phyloP scores from a whole-genome alignment of 30 jellyfish, hydroid and myxozoan genomes.

The Turritopsis rubra region DNA sequence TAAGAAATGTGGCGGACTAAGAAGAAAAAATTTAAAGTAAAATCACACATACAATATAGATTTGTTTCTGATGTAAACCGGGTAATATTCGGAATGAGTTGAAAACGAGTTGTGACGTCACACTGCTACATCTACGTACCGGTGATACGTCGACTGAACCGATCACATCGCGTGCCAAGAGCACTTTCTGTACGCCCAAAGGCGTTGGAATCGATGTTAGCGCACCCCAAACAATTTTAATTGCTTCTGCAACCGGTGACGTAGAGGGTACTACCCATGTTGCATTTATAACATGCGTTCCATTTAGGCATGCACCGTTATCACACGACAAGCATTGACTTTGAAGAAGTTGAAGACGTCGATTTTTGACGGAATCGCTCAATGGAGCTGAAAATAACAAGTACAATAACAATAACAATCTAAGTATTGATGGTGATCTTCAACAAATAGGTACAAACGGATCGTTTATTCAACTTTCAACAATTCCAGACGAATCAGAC shows the following conservation, averaged over 20 bases:
- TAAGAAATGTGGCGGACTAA: background rate
- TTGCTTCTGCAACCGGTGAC: background rate
- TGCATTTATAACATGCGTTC: background rate
- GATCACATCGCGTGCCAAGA: background rate
- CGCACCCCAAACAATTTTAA: background rate
- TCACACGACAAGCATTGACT: background rate
- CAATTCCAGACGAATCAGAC: too few relatives aligned
- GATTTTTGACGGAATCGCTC: background rate
- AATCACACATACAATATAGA: too few relatives aligned
- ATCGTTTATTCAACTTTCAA: too few relatives aligned
- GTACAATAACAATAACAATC: background rate
- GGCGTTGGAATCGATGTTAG: background rate
- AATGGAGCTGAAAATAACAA: background rate
- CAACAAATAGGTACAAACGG: too few relatives aligned
- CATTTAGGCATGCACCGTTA: background rate
- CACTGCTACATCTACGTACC: too few relatives aligned
- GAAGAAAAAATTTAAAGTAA: background rate
- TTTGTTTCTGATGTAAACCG: background rate
- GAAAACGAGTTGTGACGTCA: background rate
- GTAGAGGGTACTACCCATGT: background rate
- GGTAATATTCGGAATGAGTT: too few relatives aligned
- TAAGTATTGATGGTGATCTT: too few relatives aligned
- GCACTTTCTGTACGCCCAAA: background rate
- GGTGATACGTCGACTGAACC: background rate
- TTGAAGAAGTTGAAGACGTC: background rate